phyloP scores from a whole-genome alignment of 2,797 vertebrate genomes.

The Gorsachius magnificus region DNA sequence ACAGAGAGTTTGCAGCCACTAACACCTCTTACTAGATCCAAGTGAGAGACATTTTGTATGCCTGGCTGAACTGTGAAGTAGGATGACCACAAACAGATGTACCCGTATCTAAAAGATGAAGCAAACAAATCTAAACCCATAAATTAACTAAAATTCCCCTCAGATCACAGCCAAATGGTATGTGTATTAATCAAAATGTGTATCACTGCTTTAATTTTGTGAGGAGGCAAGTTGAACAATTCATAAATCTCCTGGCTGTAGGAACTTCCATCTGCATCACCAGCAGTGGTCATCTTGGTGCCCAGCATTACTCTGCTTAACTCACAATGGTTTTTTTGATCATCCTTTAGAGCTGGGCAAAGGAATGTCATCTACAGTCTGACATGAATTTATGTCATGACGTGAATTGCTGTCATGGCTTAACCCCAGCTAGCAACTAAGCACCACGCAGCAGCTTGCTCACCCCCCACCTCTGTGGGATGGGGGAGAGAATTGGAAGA shows the following conservation, averaged over 20 bases:
- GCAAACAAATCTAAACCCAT: conserved; percentile 2
- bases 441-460: too few species aligned
- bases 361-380: neutral
- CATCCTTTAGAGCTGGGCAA: neutral
- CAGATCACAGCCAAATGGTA: neutral
- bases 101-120: neutral
- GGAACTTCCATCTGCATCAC: neutral
- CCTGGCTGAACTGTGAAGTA: neutral
- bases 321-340: neutral
- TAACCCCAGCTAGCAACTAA: too few species aligned
- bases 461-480: too few species aligned
- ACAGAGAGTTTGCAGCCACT: neutral
- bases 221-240: neutral
- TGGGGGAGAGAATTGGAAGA: too few species aligned
- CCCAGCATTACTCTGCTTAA: neutral
- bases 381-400: neutral
- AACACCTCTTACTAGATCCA: neutral
- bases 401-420: too few species aligned
- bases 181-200: neutral
- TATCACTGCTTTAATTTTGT: neutral
- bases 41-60: neutral
- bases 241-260: neutral
- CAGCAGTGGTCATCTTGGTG: neutral
- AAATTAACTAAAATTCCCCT: conserved; percentile 12
- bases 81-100: neutral